Conservation (phyloP, 2,113 vertebrate genomes). For the Platanista minor region DNA sequence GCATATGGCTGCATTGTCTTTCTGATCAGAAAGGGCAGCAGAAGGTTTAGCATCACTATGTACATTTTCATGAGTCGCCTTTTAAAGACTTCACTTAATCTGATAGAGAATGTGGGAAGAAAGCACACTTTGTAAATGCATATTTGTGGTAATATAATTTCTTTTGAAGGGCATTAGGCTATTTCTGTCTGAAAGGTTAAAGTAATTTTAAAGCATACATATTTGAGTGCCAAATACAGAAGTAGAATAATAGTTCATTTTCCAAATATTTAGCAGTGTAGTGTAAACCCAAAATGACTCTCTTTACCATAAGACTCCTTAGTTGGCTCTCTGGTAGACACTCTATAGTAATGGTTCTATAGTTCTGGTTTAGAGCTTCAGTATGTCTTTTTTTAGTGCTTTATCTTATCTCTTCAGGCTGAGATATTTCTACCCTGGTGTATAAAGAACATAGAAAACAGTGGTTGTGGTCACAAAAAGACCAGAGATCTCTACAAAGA, state of each 20-base stretch:
- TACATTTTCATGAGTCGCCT: neutral
- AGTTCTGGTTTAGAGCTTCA: conserved; percentile 1
- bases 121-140: conserved; percentile 38
- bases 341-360: neutral
- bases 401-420: conserved; percentile 44
- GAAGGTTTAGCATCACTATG: neutral
- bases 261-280: neutral
- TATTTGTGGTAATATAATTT: conserved; percentile 31
- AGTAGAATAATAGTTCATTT: neutral
- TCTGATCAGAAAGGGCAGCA: neutral
- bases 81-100: conserved; percentile 33
- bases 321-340: neutral
- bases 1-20: neutral
- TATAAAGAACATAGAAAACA: conserved; percentile 34
- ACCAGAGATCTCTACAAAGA: conserved; percentile 10
- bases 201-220: conserved; percentile 42
- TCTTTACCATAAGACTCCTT: neutral
- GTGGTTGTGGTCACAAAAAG: conserved; percentile 2
- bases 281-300: neutral
- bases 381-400: neutral
- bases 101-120: neutral
- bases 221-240: conserved; percentile 10
- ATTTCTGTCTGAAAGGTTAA: conserved; percentile 55
- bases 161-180: conserved; percentile 47
- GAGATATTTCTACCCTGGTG: neutral